Evolutionary conservation across 2,888 invertebrate species (phyloP).

Genomic region (Meiosimyza decipiens): DNA sequence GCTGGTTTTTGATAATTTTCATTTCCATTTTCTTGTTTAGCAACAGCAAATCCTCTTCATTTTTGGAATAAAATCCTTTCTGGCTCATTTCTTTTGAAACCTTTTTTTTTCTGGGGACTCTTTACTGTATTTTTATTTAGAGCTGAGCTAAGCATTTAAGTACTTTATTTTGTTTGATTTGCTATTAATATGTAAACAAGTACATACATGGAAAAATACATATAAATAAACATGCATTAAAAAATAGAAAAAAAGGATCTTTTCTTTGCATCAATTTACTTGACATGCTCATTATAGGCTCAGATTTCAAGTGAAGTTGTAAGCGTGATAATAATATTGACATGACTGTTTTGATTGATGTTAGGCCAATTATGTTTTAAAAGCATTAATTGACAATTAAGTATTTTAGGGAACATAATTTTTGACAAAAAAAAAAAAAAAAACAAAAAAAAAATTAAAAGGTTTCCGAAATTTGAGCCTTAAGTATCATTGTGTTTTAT

Average conservation of each 20-base stretch:
- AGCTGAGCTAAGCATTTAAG: background rate
- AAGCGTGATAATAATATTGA: background rate
- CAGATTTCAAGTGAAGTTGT: background rate
- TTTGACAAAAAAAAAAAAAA: background rate
- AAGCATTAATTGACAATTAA: constrained; percentile 13
- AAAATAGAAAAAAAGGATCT: background rate
- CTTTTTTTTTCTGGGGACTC: background rate
- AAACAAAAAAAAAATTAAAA: no score
- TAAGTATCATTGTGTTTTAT: no score
- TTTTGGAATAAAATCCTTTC: background rate
- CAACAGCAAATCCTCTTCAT: background rate
- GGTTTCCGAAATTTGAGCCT: no score
- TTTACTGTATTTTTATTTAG: background rate
- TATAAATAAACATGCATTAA: constrained; percentile 2
- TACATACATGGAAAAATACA: background rate
- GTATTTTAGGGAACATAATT: background rate
- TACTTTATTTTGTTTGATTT: background rate
- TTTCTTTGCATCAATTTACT: background rate
- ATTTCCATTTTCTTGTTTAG: background rate
- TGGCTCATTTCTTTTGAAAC: background rate
- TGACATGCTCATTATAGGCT: constrained; percentile 10
- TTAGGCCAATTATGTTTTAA: constrained; percentile 3
- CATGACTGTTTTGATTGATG: constrained; percentile 15
- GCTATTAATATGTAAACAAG: background rate
- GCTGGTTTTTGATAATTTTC: background rate